Conservation (phyloP, 1,140 invertebrate species). For the Coenobita brevimanus region DNA sequence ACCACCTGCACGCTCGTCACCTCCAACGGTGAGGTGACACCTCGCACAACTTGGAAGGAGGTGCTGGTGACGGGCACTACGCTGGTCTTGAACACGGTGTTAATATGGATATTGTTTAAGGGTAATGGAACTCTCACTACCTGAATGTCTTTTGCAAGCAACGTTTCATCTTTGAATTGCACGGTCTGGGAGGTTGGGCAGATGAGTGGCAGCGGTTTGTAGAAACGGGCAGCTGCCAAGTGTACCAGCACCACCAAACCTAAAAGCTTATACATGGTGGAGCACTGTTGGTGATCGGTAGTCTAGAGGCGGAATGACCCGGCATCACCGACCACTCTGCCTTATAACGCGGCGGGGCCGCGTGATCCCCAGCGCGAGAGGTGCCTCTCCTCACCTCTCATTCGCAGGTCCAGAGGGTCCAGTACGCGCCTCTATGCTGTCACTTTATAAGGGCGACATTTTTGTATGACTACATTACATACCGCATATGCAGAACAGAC, state of each 20-base stretch:
- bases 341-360: too few species aligned
- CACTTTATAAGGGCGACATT: too few species aligned
- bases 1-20: neutral
- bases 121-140: neutral
- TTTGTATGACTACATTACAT: too few species aligned
- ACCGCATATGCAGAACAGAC: too few species aligned
- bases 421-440: too few species aligned
- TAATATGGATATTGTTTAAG: neutral
- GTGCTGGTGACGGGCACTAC: neutral
- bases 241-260: neutral
- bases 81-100: conserved; percentile 15
- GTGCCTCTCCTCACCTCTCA: too few species aligned
- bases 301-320: neutral
- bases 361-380: too few species aligned
- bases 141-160: neutral
- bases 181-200: neutral
- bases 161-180: conserved; percentile 9
- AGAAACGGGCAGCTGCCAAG: conserved; percentile 19
- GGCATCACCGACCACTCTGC: too few species aligned
- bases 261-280: conserved; percentile 5
- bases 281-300: neutral
- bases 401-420: too few species aligned
- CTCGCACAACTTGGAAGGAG: too few species aligned
- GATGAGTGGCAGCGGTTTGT: conserved; percentile 14
- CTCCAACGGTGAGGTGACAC: neutral